phyloP scores from a whole-genome alignment of 2,888 invertebrate species.

The Autographa pulchrina region DNA sequence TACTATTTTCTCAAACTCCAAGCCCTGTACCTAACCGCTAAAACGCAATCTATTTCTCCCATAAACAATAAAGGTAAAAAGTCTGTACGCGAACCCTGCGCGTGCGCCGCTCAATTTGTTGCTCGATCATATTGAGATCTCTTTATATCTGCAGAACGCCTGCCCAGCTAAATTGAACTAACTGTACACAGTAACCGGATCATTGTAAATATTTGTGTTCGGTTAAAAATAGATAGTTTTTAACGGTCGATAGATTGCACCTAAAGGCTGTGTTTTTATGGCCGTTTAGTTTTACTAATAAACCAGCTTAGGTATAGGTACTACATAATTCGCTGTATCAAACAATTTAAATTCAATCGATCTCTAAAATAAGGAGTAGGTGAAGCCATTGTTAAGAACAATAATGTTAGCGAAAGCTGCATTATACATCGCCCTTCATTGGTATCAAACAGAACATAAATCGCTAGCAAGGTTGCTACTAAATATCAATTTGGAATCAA shows the following conservation, averaged over 20 bases:
- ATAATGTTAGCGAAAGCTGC: too few species aligned
- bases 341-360: too few species aligned
- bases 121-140: conserved; percentile 79
- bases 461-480: too few species aligned
- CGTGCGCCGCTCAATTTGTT: conserved; percentile 72
- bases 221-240: conserved; percentile 39
- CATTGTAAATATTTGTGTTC: conserved; percentile 59
- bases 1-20: neutral
- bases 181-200: conserved; percentile 69
- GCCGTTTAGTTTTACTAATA: neutral
- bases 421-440: too few species aligned
- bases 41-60: conserved; percentile 53
- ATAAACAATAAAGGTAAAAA: conserved; percentile 56
- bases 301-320: too few species aligned
- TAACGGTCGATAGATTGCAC: conserved; percentile 37
- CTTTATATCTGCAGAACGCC: conserved; percentile 65
- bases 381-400: too few species aligned
- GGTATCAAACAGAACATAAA: too few species aligned
- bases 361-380: too few species aligned
- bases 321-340: too few species aligned
- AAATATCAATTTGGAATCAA: too few species aligned
- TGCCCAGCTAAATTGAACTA: conserved; percentile 77
- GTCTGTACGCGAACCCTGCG: conserved; percentile 47
- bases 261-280: neutral
- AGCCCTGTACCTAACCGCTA: conserved; percentile 27